Base-by-base conservation (phyloP, 2,888 invertebrate genomes). In the Notodonta ziczac region DNA sequence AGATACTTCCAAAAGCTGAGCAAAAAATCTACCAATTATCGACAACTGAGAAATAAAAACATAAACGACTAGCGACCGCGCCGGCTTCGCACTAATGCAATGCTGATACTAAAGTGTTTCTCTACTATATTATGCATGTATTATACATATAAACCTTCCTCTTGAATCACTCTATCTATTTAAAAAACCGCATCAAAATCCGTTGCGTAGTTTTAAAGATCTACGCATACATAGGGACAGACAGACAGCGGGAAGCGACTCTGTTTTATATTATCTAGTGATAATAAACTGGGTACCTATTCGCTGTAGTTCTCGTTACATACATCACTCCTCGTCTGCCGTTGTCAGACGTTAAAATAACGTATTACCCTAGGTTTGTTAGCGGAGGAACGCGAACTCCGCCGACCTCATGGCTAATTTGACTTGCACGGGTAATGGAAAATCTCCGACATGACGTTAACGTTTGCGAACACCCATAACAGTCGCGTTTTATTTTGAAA, bases 321-420 rank as follows among this genome's bases (percentile, higher is more conserved):
- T 60, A 66, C 67, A 75, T 72, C 67, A 71, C 70, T 76, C 72
- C 66, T 66, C 59, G 68, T 72, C 67, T 69, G 63, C 65, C 64
- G 57, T 74, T 63, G 60, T 73, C 63, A 60, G 65, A 67, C 66
- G 66, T 70, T 68, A 67, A 65, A 66, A 24, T 24, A 70, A 70
- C 74, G 72, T 80, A 72, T 82, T 85, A 80, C 77, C 77, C 75
- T 74, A 78, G 74, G 73, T 82, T 84, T 80, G 80, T 86, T 87
- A 85, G 80, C 79, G 70, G 59, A 66, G 71, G 61, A 73, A 66
- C 72, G 85, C 83, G 80, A 86, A 81, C 75, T 78, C 66, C 53
- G 69, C 66, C 70, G 72, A 78, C 82, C 79, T 83, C 77, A 70
- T 60, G 58, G 77, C 75, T 84, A 84, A 86, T 87, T 82, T 81